Conservation (phyloP, 2,113 vertebrate genomes). For the Grantiella picta region DNA sequence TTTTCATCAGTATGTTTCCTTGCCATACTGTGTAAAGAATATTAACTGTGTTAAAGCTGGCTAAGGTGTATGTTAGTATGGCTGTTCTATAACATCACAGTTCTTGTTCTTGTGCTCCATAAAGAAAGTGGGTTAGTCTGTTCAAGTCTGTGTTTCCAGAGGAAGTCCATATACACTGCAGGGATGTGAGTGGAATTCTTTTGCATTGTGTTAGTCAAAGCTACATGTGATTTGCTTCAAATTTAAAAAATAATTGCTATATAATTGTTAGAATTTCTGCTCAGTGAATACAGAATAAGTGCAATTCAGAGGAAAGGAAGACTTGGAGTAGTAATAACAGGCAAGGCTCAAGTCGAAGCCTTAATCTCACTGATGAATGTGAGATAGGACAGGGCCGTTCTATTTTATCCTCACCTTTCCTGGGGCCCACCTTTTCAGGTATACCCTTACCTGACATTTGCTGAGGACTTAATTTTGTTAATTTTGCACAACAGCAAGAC, state of each 20-base stretch:
- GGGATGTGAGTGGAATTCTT: not conserved
- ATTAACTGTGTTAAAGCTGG: not conserved
- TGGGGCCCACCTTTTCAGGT: not conserved
- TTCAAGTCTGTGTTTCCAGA: not conserved
- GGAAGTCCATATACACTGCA: not conserved
- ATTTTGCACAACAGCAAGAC: not conserved
- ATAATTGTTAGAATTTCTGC: not conserved
- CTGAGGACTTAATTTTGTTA: not conserved
- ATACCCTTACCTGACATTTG: not conserved
- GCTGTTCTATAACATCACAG: not conserved
- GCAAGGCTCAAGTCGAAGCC: not conserved
- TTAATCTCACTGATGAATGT: not conserved
- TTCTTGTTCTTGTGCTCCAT: not conserved
- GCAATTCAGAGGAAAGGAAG: not conserved
- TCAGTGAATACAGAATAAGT: not conserved
- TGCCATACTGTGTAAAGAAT: not conserved
- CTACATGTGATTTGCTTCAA: not conserved
- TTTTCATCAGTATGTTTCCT: not conserved
- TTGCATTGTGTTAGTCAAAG: not conserved
- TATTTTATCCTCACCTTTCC: not conserved
- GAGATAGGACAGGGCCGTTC: not conserved
- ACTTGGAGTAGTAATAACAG: not conserved
- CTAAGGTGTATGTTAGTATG: not conserved
- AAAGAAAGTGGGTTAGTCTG: not conserved
- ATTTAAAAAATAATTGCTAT: not conserved